Conservation (phyloP, 1,140 invertebrate species). For the Drosophila repleta region DNA sequence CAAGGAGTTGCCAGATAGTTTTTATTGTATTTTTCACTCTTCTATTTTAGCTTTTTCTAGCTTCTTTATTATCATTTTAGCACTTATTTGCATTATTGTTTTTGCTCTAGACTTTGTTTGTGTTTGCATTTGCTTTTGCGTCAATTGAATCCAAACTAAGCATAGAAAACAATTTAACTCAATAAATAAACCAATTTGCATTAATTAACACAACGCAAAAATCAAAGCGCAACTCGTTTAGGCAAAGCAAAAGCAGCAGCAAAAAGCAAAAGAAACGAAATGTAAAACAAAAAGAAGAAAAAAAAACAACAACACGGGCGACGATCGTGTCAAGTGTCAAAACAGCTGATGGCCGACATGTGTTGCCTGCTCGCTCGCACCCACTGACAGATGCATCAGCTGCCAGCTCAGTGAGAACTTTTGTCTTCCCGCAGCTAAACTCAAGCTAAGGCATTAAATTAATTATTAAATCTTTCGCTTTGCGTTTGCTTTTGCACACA, state of each 20-base stretch:
- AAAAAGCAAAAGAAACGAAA: neutral
- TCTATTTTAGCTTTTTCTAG: neutral
- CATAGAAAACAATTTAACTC: slow-evolving; percentile 29
- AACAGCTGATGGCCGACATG: slow-evolving; percentile 63
- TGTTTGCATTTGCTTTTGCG: slow-evolving; percentile 21
- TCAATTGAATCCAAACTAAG: slow-evolving; percentile 28
- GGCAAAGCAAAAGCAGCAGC: slow-evolving; percentile 3
- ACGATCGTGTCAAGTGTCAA: slow-evolving; percentile 77
- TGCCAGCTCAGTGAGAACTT: slow-evolving; percentile 24
- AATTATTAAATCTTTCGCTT: slow-evolving; percentile 64
- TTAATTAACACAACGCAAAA: slow-evolving; percentile 56
- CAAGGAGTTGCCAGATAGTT: slow-evolving; percentile 11
- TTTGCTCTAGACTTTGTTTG: slow-evolving; percentile 9
- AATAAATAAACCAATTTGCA: slow-evolving; percentile 53
- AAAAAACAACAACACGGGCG: slow-evolving; percentile 28
- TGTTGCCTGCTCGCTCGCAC: slow-evolving; percentile 61
- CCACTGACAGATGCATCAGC: slow-evolving; percentile 18
- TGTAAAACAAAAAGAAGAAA: slow-evolving; percentile 3
- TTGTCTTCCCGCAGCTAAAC: slow-evolving; percentile 23
- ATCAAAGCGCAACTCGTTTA: slow-evolving; percentile 58
- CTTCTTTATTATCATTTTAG: neutral
- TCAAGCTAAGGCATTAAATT: slow-evolving; percentile 34
- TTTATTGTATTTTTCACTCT: slow-evolving; percentile 2
- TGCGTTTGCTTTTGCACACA: slow-evolving; percentile 29
- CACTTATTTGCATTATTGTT: slow-evolving; percentile 21